Evolutionary conservation across 2,797 vertebrate genomes (phyloP).

Genomic region (Rhinella marina): DNA sequence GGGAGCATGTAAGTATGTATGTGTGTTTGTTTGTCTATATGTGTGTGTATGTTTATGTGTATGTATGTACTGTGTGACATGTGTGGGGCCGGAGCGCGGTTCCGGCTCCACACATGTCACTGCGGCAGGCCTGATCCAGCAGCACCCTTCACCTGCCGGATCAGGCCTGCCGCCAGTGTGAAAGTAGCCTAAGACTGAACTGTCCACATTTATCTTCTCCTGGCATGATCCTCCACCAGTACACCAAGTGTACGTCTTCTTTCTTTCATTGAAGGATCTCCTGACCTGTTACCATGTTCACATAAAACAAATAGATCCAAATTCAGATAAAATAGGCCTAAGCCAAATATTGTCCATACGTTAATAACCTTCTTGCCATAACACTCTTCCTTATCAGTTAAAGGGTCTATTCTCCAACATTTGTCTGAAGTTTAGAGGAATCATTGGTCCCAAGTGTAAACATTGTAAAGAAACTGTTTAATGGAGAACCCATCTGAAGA

Average conservation of each 20-base stretch:
- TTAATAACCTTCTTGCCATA: background rate
- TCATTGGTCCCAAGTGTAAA: conserved; percentile 23
- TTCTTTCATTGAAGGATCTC: background rate
- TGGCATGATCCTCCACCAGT: no score
- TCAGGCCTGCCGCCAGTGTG: no score
- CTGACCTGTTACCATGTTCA: background rate
- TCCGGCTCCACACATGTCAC: no score
- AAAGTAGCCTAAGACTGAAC: no score
- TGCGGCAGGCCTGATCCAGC: no score
- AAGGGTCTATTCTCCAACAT: conserved; percentile 14
- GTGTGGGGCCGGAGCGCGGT: no score
- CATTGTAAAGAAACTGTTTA: conserved; percentile 13
- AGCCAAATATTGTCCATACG: background rate
- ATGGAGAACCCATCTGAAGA: background rate
- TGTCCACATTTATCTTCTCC: no score
- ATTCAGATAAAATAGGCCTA: conserved; percentile 4
- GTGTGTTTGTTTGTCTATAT: no score
- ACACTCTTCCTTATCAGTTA: background rate
- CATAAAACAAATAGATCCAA: background rate
- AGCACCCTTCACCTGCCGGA: no score
- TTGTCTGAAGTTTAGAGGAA: background rate
- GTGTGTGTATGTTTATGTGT: no score
- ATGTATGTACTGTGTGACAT: no score
- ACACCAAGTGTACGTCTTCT: background rate
- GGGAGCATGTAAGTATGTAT: no score